Percentiles rank a stretch among this genome's conserved stretches.
phyloP scores from a whole-genome alignment of 1,140 invertebrate species.

The Drosophila athabasca region DNA sequence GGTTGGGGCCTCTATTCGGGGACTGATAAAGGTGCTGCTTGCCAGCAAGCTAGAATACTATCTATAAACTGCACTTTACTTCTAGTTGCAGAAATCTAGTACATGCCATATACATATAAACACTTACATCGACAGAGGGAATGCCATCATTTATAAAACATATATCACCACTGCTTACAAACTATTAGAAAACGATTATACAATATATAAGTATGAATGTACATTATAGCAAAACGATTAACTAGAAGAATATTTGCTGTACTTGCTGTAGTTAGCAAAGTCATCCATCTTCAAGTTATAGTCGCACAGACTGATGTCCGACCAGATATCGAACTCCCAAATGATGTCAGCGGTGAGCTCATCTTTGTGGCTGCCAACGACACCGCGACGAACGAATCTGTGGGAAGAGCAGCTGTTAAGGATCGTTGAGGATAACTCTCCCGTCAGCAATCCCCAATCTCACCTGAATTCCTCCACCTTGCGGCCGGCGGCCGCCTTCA shows the following conservation, averaged over 20 bases:
- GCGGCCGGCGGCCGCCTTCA: slow-evolving; percentile 73
- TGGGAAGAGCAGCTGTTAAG: slow-evolving; percentile 44
- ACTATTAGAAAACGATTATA: slow-evolving; percentile 39
- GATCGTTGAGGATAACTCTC: too few relatives aligned
- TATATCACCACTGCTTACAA: slow-evolving; percentile 64
- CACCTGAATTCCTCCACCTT: slow-evolving; percentile 79
- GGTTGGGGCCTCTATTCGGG: too few relatives aligned
- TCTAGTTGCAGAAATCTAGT: not conserved
- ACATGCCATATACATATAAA: not conserved
- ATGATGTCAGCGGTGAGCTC: slow-evolving; percentile 85
- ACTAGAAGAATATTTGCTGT: not conserved
- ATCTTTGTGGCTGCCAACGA: slow-evolving; percentile 87
- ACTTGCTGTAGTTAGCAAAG: slow-evolving; percentile 66
- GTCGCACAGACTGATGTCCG: slow-evolving; percentile 83
- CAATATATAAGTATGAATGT: not conserved
- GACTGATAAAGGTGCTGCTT: too few relatives aligned
- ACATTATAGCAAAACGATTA: not conserved
- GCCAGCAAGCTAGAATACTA: too few relatives aligned
- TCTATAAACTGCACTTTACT: not conserved
- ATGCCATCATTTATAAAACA: slow-evolving; percentile 35
- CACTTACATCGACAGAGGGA: slow-evolving; percentile 7
- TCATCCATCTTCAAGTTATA: slow-evolving; percentile 71
- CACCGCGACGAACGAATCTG: slow-evolving; percentile 87
- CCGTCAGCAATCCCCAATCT: not conserved
- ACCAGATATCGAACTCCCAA: slow-evolving; percentile 86